Evolutionary conservation across 2,113 vertebrate species (phyloP).

Genomic region (Zapus hudsonius): DNA sequence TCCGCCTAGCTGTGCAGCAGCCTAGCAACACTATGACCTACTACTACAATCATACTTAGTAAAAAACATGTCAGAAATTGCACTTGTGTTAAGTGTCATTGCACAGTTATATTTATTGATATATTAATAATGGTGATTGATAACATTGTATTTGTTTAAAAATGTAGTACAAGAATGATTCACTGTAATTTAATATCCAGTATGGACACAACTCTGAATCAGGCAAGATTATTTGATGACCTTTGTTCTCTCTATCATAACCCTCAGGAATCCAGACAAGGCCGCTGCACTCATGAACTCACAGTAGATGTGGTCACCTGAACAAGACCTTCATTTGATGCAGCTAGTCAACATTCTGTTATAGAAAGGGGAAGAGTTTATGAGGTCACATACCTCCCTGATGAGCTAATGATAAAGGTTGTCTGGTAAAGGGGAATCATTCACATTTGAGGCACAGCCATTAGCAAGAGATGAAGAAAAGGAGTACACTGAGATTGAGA

Average conservation of each 20-base stretch:
- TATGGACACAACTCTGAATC: conserved; percentile 22
- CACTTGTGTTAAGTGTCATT: not conserved
- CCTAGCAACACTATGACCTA: conserved; percentile 21
- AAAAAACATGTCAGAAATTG: conserved; percentile 32
- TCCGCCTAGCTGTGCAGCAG: not conserved
- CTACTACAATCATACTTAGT: conserved; percentile 12
- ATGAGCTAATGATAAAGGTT: no score
- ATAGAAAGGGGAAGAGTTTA: no score
- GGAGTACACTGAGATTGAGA: no score
- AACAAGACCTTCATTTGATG: no score
- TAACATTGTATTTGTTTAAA: conserved; percentile 26
- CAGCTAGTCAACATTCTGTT: no score
- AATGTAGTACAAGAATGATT: not conserved
- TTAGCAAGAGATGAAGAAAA: no score
- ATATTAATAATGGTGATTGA: not conserved
- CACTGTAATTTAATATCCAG: not conserved
- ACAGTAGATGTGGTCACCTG: no score
- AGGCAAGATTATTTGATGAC: not conserved
- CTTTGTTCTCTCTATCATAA: not conserved
- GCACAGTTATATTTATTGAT: not conserved
- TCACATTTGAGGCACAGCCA: no score
- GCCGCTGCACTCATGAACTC: no score
- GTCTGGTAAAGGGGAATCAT: no score
- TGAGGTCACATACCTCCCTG: no score
- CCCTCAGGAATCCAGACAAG: not conserved